phyloP scores from a whole-genome alignment of 1,140 invertebrate species.

The Drosophila lowei region DNA sequence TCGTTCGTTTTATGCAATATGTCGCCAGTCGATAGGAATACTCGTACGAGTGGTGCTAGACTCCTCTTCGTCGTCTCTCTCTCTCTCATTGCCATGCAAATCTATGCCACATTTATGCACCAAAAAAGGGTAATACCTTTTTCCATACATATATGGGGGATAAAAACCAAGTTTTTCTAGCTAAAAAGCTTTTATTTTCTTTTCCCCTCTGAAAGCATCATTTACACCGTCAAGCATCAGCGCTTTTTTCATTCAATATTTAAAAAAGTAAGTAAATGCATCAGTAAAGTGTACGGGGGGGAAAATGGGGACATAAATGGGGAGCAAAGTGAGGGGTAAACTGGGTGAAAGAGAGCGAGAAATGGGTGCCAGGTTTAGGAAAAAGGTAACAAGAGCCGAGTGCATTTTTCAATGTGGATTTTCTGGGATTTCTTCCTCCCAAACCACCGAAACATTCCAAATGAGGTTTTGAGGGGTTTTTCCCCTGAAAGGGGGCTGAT shows the following conservation, averaged over 20 bases:
- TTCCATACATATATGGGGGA: not conserved
- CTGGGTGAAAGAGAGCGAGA: slow-evolving; percentile 17
- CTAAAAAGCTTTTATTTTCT: slow-evolving; percentile 50
- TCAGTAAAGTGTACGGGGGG: slow-evolving; percentile 11
- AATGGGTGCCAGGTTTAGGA: slow-evolving; percentile 1
- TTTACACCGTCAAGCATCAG: slow-evolving; percentile 47
- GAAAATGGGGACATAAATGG: not conserved
- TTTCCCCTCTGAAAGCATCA: slow-evolving; percentile 35
- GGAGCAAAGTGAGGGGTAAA: too few relatives aligned
- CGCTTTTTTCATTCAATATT: slow-evolving; percentile 49
- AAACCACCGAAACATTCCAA: slow-evolving; percentile 12
- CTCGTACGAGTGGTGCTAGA: not conserved
- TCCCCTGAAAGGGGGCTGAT: slow-evolving; percentile 44
- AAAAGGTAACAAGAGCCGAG: slow-evolving; percentile 5
- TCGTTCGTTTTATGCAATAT: slow-evolving; percentile 65
- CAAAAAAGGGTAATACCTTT: slow-evolving; percentile 55
- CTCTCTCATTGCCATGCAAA: slow-evolving; percentile 69
- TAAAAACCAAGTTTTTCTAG: slow-evolving; percentile 25
- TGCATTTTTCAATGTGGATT: slow-evolving; percentile 28
- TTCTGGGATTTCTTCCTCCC: slow-evolving; percentile 2
- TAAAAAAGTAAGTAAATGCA: slow-evolving; percentile 52
- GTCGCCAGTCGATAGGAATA: slow-evolving; percentile 68
- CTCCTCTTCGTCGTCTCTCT: not conserved
- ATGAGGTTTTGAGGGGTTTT: slow-evolving; percentile 37
- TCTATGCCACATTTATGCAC: slow-evolving; percentile 78